A percentile compares a stretch with the other conserved stretches of the same genome.
Evolutionary conservation across 2,888 invertebrate species (phyloP).

Genomic region (Drosophila flavopinicola): DNA sequence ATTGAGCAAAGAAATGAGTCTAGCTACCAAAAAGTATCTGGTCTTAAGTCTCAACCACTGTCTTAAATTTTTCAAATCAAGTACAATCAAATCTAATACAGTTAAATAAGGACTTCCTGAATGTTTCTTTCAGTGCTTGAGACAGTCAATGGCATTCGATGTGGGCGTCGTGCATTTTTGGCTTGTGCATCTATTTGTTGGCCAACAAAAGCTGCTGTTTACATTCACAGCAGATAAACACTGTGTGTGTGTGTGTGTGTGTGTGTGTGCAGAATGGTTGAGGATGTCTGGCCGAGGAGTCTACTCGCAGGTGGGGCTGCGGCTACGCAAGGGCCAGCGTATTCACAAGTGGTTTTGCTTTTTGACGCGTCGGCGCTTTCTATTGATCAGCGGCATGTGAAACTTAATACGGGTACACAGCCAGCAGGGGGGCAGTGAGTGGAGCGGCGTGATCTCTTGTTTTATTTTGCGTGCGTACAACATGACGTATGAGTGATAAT

Average conservation of each 20-base stretch:
- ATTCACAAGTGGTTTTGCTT: conserved; percentile 56
- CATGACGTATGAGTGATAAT: conserved; percentile 73
- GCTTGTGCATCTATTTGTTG: conserved; percentile 67
- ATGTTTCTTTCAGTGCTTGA: neutral
- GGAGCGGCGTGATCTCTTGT: conserved; percentile 12
- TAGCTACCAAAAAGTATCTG: too few species aligned
- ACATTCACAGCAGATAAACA: conserved; percentile 54
- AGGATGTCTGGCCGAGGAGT: conserved; percentile 2
- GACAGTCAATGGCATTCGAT: conserved; percentile 13
- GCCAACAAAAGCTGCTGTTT: conserved; percentile 59
- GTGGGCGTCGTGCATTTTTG: conserved; percentile 71
- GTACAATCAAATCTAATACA: too few species aligned
- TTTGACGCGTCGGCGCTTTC: conserved; percentile 53
- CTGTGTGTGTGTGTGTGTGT: too few species aligned
- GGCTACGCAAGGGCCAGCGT: conserved; percentile 7
- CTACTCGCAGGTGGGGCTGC: neutral
- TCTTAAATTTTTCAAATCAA: too few species aligned
- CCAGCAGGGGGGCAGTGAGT: neutral
- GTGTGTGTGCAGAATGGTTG: conserved; percentile 5
- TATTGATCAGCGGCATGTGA: conserved; percentile 64
- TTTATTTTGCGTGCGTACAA: conserved; percentile 45
- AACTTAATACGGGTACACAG: conserved; percentile 66
- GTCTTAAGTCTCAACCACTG: too few species aligned
- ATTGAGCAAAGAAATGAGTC: too few species aligned
- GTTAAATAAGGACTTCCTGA: too few species aligned